phyloP scores from a whole-genome alignment of 2,113 vertebrate genomes.

The Bos javanicus region DNA sequence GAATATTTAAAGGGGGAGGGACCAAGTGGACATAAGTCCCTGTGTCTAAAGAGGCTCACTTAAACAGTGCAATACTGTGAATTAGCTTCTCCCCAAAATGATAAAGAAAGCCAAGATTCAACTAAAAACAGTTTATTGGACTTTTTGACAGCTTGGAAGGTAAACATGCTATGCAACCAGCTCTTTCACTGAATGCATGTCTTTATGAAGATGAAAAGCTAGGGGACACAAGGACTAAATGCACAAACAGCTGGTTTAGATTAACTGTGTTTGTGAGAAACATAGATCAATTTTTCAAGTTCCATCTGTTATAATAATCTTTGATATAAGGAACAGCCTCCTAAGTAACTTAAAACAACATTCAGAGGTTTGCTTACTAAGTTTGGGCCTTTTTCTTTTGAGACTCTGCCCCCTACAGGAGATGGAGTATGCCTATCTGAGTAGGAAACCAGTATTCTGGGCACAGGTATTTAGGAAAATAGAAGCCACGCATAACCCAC shows the following conservation, averaged over 20 bases:
- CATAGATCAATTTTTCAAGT: slow-evolving; percentile 45
- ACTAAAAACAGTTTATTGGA: background rate
- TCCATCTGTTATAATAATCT: slow-evolving; percentile 61
- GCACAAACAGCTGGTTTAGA: slow-evolving; percentile 39
- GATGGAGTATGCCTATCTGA: background rate
- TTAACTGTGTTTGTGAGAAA: slow-evolving; percentile 46
- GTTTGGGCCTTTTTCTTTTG: slow-evolving; percentile 66
- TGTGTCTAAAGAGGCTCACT: background rate
- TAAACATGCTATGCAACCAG: background rate
- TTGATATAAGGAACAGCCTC: slow-evolving; percentile 38
- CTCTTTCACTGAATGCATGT: background rate
- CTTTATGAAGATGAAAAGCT: slow-evolving; percentile 30
- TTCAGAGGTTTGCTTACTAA: slow-evolving; percentile 37
- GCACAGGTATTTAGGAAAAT: background rate
- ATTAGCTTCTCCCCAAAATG: background rate
- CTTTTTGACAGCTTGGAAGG: background rate
- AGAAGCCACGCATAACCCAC: background rate
- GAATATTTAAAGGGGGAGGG: slow-evolving; percentile 23
- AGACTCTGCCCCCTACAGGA: slow-evolving; percentile 72
- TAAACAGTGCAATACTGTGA: background rate
- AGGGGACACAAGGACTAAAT: background rate
- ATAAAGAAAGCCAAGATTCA: background rate
- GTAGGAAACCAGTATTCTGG: background rate
- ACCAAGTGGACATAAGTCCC: background rate
- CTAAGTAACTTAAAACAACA: slow-evolving; percentile 56